These are phyloP conservation scores for Corythornis vintsioides DNA, from an alignment of 2,113 vertebrate genomes.

Conservation along the genomic window DNA sequence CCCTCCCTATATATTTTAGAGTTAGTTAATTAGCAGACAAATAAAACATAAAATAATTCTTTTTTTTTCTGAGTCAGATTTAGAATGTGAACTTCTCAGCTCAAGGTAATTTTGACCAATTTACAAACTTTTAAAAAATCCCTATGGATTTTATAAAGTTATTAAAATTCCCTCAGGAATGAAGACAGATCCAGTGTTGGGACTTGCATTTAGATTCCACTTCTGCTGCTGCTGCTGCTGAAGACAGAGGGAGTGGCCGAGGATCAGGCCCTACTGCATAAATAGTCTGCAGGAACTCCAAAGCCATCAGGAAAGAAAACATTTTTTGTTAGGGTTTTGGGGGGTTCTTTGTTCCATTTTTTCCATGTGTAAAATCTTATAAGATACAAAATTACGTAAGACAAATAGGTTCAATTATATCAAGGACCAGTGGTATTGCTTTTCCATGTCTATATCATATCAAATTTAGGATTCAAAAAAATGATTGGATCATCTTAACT, in stretches of 20 bases:
- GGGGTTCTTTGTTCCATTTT: not conserved
- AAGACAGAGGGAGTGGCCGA: not conserved
- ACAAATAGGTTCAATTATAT: not conserved
- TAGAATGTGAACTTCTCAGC: not conserved
- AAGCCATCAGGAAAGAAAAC: not conserved
- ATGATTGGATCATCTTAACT: not conserved
- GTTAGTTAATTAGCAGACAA: not conserved
- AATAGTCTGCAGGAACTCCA: accelerated
- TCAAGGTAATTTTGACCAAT: not conserved
- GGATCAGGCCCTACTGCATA: accelerated
- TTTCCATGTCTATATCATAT: not conserved
- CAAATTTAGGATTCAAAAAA: not conserved
- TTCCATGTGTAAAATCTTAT: not conserved
- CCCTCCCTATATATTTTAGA: not conserved
- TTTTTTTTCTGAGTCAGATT: not conserved
- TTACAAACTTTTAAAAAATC: not conserved
- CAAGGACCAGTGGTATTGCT: not conserved
- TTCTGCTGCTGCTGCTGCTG: not conserved
- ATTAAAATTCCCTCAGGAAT: not conserved
- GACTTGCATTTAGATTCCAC: not conserved
- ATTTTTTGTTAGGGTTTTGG: not conserved
- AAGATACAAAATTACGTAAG: not conserved
- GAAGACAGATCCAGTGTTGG: not conserved
- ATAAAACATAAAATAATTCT: not conserved
- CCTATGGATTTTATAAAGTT: not conserved